These are phyloP conservation scores for Leptobrachium ailaonicum DNA, from an alignment of 2,113 vertebrate genomes.

Conservation along the genomic window DNA sequence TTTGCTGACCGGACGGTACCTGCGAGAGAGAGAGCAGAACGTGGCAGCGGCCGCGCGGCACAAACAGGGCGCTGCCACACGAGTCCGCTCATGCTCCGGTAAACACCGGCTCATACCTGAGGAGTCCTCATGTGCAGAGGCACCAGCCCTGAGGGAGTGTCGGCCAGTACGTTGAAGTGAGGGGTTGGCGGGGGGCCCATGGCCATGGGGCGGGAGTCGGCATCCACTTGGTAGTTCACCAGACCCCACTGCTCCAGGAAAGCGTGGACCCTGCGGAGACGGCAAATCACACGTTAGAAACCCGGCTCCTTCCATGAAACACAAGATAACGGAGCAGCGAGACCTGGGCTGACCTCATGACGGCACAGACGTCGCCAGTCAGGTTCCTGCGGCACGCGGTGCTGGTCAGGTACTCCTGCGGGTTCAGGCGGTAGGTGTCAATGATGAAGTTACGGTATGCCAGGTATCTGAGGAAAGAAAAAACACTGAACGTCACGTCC, in stretches of 20 bases:
- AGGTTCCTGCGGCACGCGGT: slow-evolving; percentile 94
- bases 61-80: neutral
- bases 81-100: neutral
- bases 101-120: slow-evolving; percentile 72
- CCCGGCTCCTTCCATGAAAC: no score
- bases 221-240: slow-evolving; percentile 97
- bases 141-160: slow-evolving; percentile 92
- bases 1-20: slow-evolving; percentile 89
- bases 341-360: slow-evolving; percentile 83
- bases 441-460: slow-evolving; percentile 99
- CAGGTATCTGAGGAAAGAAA: slow-evolving; percentile 78
- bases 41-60: no score
- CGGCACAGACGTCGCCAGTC: slow-evolving; percentile 92
- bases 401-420: slow-evolving; percentile 95
- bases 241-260: slow-evolving; percentile 98
- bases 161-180: slow-evolving; percentile 93
- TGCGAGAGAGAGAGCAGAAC: slow-evolving; percentile 52
- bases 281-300: neutral
- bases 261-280: slow-evolving; percentile 81
- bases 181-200: slow-evolving; percentile 96
- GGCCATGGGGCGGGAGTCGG: slow-evolving; percentile 89
- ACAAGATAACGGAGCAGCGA: neutral
- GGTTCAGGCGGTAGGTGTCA: slow-evolving; percentile 94
- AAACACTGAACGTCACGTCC: neutral
- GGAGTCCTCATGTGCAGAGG: slow-evolving; percentile 89